Percentiles rank a stretch among this genome's conserved stretches.
Evolutionary conservation across 1,140 invertebrate genomes (phyloP).

Genomic region (Paraescarpia echinospica): DNA sequence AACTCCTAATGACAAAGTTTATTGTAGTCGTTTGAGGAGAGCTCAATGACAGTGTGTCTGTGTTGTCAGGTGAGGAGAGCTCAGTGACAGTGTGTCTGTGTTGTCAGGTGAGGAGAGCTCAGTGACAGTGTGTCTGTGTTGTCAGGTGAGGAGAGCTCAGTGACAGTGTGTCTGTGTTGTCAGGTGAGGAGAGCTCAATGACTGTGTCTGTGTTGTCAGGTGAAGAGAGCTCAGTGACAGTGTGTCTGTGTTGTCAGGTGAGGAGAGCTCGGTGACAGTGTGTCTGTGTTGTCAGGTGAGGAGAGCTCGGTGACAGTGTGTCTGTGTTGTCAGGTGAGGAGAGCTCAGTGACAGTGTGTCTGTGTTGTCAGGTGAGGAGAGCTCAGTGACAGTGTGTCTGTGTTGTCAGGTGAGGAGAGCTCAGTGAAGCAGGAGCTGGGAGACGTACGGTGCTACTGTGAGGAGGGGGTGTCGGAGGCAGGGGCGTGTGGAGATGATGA

Average conservation of each 20-base stretch:
- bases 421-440: conserved; percentile 49
- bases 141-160: neutral
- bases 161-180: neutral
- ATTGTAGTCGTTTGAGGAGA: neutral
- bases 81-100: neutral
- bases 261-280: neutral
- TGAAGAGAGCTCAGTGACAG: neutral
- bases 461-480: conserved; percentile 49
- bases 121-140: neutral
- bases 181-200: neutral
- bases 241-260: neutral
- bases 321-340: neutral
- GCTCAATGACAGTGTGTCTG: neutral
- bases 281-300: neutral
- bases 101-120: neutral
- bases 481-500: conserved; percentile 49
- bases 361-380: neutral
- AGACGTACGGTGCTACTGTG: conserved; percentile 52
- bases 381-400: neutral
- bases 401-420: conserved; percentile 39
- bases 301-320: neutral
- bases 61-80: neutral
- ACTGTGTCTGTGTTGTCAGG: neutral
- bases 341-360: neutral
- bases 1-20: neutral